Conservation (phyloP, 2,888 invertebrate genomes). For the Fragum sueziense region DNA sequence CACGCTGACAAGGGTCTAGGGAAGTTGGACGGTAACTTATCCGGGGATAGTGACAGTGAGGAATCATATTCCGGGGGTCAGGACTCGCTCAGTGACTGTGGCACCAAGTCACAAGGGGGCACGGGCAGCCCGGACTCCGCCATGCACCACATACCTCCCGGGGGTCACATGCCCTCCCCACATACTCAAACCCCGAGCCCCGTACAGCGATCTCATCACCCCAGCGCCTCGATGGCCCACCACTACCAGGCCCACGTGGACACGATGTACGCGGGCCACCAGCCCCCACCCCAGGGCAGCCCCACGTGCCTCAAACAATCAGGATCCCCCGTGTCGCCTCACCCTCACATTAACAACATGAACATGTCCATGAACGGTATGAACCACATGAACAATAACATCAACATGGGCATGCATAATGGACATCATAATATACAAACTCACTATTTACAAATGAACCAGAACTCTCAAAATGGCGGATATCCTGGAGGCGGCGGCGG, state of each 20-base stretch:
- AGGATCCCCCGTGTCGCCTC: conserved; percentile 59
- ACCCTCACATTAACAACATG: conserved; percentile 50
- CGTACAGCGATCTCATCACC: conserved; percentile 56
- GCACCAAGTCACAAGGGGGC: conserved; percentile 59
- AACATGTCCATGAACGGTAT: conserved; percentile 50
- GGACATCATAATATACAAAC: conserved; percentile 48
- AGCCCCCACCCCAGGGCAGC: conserved; percentile 53
- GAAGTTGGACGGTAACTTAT: conserved; percentile 65
- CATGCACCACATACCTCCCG: conserved; percentile 48
- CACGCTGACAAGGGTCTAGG: conserved; percentile 66
- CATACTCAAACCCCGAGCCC: conserved; percentile 60
- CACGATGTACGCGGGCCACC: conserved; percentile 51
- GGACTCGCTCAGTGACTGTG: conserved; percentile 67
- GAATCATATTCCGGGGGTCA: conserved; percentile 60
- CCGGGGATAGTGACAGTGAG: conserved; percentile 67
- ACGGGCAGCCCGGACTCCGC: conserved; percentile 56
- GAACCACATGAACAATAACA: conserved; percentile 57
- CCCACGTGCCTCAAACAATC: conserved; percentile 60
- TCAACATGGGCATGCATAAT: conserved; percentile 62
- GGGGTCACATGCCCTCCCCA: conserved; percentile 45
- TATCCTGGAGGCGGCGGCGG: conserved; percentile 40
- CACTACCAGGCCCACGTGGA: conserved; percentile 48
- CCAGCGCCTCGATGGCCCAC: conserved; percentile 45
- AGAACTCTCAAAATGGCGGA: conserved; percentile 44
- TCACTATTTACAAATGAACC: conserved; percentile 60